Conservation (phyloP, 2,797 vertebrate species). For the Aulostomus chinensis region DNA sequence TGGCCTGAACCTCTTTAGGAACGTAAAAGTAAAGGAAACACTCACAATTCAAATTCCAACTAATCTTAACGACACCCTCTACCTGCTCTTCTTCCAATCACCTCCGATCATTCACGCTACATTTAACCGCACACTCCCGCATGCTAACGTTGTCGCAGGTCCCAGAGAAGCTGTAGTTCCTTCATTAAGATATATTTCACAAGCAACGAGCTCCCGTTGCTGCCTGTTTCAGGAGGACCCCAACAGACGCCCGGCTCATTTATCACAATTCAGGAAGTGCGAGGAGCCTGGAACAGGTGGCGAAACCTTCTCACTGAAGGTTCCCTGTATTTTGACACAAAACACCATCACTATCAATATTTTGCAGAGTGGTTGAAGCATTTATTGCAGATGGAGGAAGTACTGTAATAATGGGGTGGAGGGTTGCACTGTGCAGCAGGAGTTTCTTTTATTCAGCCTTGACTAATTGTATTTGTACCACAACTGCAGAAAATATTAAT, state of each 20-base stretch:
- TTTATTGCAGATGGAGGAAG: background rate
- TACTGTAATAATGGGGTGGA: too few relatives aligned
- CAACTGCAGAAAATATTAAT: constrained; percentile 44
- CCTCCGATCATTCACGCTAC: constrained; percentile 26
- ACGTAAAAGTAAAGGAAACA: background rate
- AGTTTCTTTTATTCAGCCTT: too few relatives aligned
- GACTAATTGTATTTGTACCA: too few relatives aligned
- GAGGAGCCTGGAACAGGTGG: constrained; percentile 45
- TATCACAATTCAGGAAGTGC: constrained; percentile 57
- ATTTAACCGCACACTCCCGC: constrained; percentile 42
- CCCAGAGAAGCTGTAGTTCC: constrained; percentile 60
- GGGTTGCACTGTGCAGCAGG: too few relatives aligned
- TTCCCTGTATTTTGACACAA: constrained; percentile 36
- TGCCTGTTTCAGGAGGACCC: constrained; percentile 66
- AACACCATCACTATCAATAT: constrained; percentile 27
- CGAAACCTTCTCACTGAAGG: constrained; percentile 39
- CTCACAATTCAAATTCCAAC: constrained; percentile 13
- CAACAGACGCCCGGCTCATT: constrained; percentile 48
- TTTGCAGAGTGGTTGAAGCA: constrained; percentile 14
- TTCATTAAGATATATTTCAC: constrained; percentile 62
- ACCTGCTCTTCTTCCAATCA: constrained; percentile 11
- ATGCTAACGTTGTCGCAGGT: constrained; percentile 42
- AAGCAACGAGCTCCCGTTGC: constrained; percentile 37
- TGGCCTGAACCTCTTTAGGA: background rate
- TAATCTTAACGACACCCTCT: constrained; percentile 4